Evolutionary conservation across 2,888 invertebrate species (phyloP).

Genomic region (Acrobasis repandana): DNA sequence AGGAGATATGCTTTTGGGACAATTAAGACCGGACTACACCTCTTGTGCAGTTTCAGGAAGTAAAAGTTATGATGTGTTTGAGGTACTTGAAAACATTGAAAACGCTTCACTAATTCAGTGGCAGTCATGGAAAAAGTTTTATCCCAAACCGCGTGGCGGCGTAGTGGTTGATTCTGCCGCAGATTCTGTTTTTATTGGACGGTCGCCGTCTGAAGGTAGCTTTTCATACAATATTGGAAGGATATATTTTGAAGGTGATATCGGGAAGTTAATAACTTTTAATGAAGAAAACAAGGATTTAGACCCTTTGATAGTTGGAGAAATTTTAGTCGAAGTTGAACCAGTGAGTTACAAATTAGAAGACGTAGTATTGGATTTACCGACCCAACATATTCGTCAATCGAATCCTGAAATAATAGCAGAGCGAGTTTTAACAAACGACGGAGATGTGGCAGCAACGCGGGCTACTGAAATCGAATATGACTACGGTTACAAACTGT

Average conservation of each 20-base stretch:
- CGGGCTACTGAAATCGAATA: conserved; percentile 90
- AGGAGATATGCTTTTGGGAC: conserved; percentile 89
- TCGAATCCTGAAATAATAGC: conserved; percentile 78
- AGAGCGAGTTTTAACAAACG: conserved; percentile 77
- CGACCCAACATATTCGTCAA: conserved; percentile 77
- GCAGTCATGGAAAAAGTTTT: conserved; percentile 89
- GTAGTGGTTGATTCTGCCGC: conserved; percentile 82
- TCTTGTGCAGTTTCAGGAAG: conserved; percentile 86
- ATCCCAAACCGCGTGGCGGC: conserved; percentile 85
- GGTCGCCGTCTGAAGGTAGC: conserved; percentile 58
- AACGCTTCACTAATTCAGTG: conserved; percentile 89
- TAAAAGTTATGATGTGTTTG: conserved; percentile 84
- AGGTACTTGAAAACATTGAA: conserved; percentile 90
- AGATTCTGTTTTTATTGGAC: conserved; percentile 67
- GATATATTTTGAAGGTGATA: conserved; percentile 84
- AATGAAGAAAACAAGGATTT: conserved; percentile 83
- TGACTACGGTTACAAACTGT: conserved; percentile 86
- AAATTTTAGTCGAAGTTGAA: conserved; percentile 91
- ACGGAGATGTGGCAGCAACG: conserved; percentile 80
- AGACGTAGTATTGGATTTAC: conserved; percentile 83
- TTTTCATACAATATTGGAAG: conserved; percentile 87
- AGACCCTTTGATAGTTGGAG: conserved; percentile 84
- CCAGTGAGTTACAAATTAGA: conserved; percentile 89
- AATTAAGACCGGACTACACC: conserved; percentile 82
- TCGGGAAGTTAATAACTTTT: conserved; percentile 87